Conservation (phyloP, 23 tunicate species). For the Halocynthia aurantium region DNA sequence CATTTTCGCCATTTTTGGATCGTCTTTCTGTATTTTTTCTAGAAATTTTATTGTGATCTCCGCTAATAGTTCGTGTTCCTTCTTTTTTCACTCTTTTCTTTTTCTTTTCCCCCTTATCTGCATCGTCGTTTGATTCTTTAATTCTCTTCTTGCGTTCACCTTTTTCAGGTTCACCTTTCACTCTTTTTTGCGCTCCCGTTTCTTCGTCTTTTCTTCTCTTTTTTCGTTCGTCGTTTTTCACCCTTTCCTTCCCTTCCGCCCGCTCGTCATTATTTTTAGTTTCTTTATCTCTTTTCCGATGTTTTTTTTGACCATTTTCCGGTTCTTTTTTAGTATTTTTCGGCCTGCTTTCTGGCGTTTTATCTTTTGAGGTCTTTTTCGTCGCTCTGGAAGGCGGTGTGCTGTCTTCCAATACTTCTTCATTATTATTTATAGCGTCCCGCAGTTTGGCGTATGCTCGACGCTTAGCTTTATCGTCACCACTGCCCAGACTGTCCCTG, state of each 20-base stretch:
- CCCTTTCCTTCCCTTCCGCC: too few species aligned
- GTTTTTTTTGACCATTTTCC: neutral
- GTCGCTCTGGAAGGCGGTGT: conserved; percentile 9
- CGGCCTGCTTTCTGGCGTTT: neutral
- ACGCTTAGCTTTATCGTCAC: neutral
- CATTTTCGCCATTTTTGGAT: neutral
- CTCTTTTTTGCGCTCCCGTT: neutral
- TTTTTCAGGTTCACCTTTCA: neutral
- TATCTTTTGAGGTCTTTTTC: neutral
- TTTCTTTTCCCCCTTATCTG: neutral
- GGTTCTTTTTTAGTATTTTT: neutral
- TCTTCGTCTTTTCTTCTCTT: neutral
- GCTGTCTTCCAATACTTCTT: too few species aligned
- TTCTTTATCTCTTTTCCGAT: neutral
- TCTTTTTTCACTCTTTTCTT: neutral
- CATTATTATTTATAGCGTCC: too few species aligned
- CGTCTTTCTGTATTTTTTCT: neutral
- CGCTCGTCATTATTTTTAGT: neutral
- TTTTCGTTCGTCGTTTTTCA: too few species aligned
- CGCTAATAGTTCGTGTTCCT: neutral
- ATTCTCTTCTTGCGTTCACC: neutral
- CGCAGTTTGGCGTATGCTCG: too few species aligned
- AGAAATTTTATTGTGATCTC: too few species aligned
- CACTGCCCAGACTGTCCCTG: neutral
- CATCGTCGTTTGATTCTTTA: neutral